Conservation (phyloP, 2,888 invertebrate species). For the Tyria jacobaeae region DNA sequence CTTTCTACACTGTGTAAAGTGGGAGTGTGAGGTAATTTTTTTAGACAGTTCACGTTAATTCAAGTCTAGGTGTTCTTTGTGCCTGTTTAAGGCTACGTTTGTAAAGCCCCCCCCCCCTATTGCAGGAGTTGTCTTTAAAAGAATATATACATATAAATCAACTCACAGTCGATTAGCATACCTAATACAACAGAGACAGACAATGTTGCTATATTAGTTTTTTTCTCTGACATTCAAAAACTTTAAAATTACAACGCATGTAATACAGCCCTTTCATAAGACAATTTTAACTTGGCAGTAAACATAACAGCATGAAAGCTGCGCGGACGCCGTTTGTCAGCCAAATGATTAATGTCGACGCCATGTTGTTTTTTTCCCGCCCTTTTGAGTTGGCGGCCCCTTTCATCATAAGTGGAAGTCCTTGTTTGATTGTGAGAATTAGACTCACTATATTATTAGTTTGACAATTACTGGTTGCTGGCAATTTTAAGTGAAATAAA, state of each 20-base stretch:
- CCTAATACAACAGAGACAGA: too few relatives aligned
- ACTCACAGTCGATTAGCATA: too few relatives aligned
- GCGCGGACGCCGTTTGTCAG: conserved; percentile 49
- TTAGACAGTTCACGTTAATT: too few relatives aligned
- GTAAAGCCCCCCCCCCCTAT: too few relatives aligned
- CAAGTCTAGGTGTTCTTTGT: too few relatives aligned
- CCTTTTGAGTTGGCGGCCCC: conserved; percentile 54
- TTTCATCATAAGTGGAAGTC: conserved; percentile 46
- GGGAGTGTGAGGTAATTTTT: too few relatives aligned
- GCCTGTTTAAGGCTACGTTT: too few relatives aligned
- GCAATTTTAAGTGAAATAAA: conserved; percentile 16
- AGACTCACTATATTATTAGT: conserved; percentile 26
- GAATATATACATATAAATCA: too few relatives aligned
- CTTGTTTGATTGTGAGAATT: conserved; percentile 44
- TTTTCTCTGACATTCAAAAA: too few relatives aligned
- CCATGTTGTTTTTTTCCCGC: conserved; percentile 57
- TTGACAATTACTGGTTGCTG: conserved; percentile 14
- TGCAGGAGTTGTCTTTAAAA: too few relatives aligned
- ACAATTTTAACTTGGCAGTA: conserved; percentile 28
- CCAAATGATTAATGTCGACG: conserved; percentile 54
- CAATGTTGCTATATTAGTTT: too few relatives aligned
- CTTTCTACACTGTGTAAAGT: too few relatives aligned
- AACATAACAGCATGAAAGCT: conserved; percentile 18
- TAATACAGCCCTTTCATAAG: conserved; percentile 15
- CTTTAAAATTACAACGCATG: neutral